Conservation (phyloP, 2,113 vertebrate species). For the Indri indri region DNA sequence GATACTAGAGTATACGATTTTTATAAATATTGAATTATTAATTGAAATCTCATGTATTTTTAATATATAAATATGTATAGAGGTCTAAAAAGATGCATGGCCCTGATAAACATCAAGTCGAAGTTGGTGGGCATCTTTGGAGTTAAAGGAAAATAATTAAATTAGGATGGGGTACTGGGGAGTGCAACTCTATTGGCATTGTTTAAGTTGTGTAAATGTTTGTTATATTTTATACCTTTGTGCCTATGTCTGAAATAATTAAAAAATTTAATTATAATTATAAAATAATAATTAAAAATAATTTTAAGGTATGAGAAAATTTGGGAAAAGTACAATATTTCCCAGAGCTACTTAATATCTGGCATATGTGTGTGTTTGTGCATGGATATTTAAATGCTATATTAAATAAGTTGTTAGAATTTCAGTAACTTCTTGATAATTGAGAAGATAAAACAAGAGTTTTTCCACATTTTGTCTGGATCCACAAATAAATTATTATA, state of each 20-base stretch:
- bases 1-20: background rate
- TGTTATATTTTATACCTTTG: background rate
- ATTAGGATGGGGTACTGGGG: too few relatives aligned
- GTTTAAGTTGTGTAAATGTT: background rate
- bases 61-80: background rate
- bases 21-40: background rate
- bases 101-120: background rate
- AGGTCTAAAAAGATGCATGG: background rate
- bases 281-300: background rate
- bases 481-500: background rate
- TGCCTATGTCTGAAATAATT: too few relatives aligned
- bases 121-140: background rate
- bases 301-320: background rate
- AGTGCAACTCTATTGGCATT: background rate
- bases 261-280: too few relatives aligned
- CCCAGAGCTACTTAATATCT: background rate
- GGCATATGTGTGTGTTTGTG: background rate
- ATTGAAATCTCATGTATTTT: background rate
- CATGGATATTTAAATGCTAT: background rate
- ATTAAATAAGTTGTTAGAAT: background rate
- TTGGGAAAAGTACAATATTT: background rate
- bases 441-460: background rate
- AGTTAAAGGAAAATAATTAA: background rate
- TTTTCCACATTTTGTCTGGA: background rate
- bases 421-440: background rate